Conservation (phyloP, 2,113 vertebrate species). For the Micronisus gabar region DNA sequence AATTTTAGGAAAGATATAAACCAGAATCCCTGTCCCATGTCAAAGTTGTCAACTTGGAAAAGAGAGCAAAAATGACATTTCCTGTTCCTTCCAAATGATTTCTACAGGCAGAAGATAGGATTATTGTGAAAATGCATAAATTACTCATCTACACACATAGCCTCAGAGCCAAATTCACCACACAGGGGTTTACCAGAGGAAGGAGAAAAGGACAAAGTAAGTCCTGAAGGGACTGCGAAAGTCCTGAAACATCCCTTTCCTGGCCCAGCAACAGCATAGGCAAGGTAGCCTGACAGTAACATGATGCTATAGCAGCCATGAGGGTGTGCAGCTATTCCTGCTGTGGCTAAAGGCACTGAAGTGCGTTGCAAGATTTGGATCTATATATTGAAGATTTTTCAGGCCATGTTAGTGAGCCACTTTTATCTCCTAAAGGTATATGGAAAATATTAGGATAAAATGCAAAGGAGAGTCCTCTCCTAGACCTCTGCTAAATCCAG, state of each 20-base stretch:
- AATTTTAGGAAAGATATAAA: not conserved
- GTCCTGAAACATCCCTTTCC: not conserved
- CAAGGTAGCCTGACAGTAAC: not conserved
- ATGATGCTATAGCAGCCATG: not conserved
- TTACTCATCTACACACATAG: not conserved
- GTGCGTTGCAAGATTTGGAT: not conserved
- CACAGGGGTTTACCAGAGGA: not conserved
- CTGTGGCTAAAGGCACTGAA: not conserved
- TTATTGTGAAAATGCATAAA: not conserved
- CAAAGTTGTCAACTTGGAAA: not conserved
- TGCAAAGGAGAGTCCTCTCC: not conserved
- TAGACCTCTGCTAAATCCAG: not conserved
- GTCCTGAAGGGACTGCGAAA: not conserved
- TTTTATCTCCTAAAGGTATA: not conserved
- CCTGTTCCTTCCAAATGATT: not conserved
- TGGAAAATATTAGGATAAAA: not conserved
- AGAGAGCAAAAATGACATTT: not conserved
- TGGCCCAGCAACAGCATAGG: not conserved
- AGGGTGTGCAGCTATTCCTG: not conserved
- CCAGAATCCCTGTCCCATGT: not conserved
- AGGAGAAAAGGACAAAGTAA: not conserved
- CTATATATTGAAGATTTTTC: not conserved
- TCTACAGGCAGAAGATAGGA: not conserved
- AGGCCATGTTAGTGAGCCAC: not conserved
- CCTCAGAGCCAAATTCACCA: not conserved